These are phyloP conservation scores for Rhaphigaster nebulosa DNA, from an alignment of 2,888 invertebrate species.

Conservation along the genomic window DNA sequence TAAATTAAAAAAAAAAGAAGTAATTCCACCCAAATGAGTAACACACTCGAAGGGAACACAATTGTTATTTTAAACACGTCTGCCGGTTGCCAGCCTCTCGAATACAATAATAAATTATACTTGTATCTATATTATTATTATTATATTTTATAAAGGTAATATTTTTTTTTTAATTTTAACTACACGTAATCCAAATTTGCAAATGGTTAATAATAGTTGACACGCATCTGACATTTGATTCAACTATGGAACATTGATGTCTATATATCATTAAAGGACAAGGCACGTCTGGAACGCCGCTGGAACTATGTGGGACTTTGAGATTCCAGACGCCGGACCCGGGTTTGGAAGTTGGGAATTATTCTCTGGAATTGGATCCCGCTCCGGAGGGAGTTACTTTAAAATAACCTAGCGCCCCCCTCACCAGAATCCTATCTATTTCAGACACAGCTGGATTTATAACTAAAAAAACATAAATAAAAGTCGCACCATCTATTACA, in stretches of 20 bases:
- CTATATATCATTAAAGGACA: background rate
- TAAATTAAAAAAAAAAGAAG: too few species aligned
- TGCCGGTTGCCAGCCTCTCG: too few species aligned
- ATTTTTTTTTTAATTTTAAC: too few species aligned
- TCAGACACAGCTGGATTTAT: background rate
- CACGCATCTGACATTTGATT: background rate
- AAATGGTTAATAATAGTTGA: too few species aligned
- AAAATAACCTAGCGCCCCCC: background rate
- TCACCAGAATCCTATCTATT: conserved; percentile 17
- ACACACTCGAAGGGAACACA: too few species aligned
- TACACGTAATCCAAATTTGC: too few species aligned
- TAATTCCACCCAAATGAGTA: too few species aligned
- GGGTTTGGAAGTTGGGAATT: conserved; percentile 13
- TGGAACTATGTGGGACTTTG: background rate
- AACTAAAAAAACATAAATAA: background rate
- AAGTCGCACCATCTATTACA: background rate
- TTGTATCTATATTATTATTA: too few species aligned
- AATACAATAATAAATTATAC: too few species aligned
- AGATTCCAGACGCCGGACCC: background rate
- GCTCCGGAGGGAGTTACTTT: conserved; percentile 4
- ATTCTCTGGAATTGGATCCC: conserved; percentile 27
- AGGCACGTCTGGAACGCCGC: background rate
- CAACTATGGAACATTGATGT: background rate
- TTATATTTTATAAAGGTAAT: too few species aligned
- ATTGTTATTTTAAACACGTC: too few species aligned